phyloP scores from a whole-genome alignment of 2,113 vertebrate species.

The Eleginops maclovinus region DNA sequence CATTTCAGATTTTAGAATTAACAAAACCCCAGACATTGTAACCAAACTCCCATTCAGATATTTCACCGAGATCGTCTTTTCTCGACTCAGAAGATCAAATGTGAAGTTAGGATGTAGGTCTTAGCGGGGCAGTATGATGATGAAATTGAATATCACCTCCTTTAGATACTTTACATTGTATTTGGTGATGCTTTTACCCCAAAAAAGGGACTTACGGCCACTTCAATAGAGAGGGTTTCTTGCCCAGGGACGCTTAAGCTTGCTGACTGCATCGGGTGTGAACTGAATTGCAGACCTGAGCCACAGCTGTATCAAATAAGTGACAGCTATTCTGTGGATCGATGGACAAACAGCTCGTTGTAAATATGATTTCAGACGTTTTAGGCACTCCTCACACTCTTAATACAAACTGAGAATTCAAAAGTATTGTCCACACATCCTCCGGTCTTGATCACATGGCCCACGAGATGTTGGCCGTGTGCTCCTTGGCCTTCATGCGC shows the following conservation, averaged over 20 bases:
- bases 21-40: neutral
- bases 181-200: no score
- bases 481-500: slow-evolving; percentile 99
- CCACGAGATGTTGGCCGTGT: slow-evolving; percentile 98
- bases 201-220: no score
- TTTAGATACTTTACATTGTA: no score
- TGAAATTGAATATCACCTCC: neutral
- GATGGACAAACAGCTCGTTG: slow-evolving; percentile 17
- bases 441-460: slow-evolving; percentile 88
- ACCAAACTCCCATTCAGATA: neutral
- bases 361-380: slow-evolving; percentile 7
- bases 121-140: neutral
- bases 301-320: neutral
- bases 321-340: neutral
- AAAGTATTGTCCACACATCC: slow-evolving; percentile 1
- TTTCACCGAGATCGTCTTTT: neutral
- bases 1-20: slow-evolving; percentile 1
- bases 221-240: no score
- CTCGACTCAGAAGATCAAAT: neutral
- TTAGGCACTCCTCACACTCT: neutral
- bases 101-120: slow-evolving; percentile 4
- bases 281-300: neutral
- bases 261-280: no score
- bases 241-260: no score
- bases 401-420: slow-evolving; percentile 7